Evolutionary conservation across 2,888 invertebrate genomes (phyloP).

Genomic region (Tenthredo amoena): DNA sequence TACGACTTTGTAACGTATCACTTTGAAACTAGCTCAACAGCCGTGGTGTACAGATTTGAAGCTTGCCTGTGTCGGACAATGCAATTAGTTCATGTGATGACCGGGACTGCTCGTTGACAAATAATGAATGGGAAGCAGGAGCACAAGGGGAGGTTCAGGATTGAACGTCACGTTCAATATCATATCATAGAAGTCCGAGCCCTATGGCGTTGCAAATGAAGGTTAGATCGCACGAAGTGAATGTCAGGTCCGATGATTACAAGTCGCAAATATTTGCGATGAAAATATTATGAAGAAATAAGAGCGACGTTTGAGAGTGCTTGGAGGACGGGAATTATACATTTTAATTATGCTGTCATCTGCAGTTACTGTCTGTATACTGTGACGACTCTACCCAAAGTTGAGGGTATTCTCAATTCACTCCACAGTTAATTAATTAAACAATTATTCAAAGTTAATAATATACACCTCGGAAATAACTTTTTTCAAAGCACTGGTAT

Average conservation of each 20-base stretch:
- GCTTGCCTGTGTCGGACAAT: conserved; percentile 32
- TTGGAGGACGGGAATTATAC: neutral
- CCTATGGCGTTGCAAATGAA: conserved; percentile 11
- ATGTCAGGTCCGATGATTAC: conserved; percentile 3
- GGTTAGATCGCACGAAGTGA: neutral
- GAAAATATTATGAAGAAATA: neutral
- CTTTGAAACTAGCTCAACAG: neutral
- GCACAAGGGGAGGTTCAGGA: neutral
- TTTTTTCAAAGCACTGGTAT: too few species aligned
- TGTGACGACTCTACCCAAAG: neutral
- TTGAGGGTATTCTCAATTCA: neutral
- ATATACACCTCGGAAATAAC: too few species aligned
- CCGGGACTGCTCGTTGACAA: neutral
- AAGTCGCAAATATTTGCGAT: neutral
- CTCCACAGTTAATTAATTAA: too few species aligned
- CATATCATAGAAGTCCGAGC: neutral
- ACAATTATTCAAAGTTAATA: too few species aligned
- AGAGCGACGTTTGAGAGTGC: neutral
- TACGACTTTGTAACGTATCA: neutral
- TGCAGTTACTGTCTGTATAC: neutral
- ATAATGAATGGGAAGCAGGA: neutral
- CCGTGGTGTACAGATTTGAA: neutral
- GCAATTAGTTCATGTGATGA: conserved; percentile 26
- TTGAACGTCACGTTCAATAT: conserved; percentile 14
- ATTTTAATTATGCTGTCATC: conserved; percentile 22